Conservation (phyloP, 1,140 invertebrate genomes). For the Drosophila bifasciata region DNA sequence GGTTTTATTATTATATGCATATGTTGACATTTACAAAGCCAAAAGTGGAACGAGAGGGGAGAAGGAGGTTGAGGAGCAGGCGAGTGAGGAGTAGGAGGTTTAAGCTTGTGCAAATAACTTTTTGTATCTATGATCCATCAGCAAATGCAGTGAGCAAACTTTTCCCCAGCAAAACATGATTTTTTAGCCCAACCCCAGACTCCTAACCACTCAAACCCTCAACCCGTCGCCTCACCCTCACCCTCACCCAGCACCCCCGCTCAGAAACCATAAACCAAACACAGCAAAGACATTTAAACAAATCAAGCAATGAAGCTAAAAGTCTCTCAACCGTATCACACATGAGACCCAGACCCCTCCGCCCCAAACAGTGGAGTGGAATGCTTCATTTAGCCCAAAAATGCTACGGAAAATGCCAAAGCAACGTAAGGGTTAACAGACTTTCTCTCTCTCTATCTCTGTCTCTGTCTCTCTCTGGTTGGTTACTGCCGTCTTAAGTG, state of each 20-base stretch:
- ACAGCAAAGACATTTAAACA: conserved; percentile 81
- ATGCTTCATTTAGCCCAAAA: conserved; percentile 74
- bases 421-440: conserved; percentile 37
- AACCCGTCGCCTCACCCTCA: conserved; percentile 2
- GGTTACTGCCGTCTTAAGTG: conserved; percentile 63
- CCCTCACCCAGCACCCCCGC: conserved; percentile 2
- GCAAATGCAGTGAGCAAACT: conserved; percentile 75
- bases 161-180: conserved; percentile 77
- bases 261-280: conserved; percentile 78
- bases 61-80: background rate
- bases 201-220: conserved; percentile 39
- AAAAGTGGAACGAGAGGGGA: conserved; percentile 14
- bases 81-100: conserved; percentile 24
- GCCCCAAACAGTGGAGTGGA: conserved; percentile 34
- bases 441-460: no score
- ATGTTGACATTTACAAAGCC: conserved; percentile 77
- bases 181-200: conserved; percentile 52
- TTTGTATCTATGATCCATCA: conserved; percentile 78
- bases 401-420: conserved; percentile 56
- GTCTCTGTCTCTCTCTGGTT: background rate
- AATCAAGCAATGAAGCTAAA: conserved; percentile 81
- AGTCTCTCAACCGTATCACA: conserved; percentile 77
- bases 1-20: conserved; percentile 82
- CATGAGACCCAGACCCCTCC: conserved; percentile 33
- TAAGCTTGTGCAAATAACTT: conserved; percentile 77